Evolutionary conservation across 2,888 invertebrate species (phyloP).

Genomic region (Argyresthia albistria): DNA sequence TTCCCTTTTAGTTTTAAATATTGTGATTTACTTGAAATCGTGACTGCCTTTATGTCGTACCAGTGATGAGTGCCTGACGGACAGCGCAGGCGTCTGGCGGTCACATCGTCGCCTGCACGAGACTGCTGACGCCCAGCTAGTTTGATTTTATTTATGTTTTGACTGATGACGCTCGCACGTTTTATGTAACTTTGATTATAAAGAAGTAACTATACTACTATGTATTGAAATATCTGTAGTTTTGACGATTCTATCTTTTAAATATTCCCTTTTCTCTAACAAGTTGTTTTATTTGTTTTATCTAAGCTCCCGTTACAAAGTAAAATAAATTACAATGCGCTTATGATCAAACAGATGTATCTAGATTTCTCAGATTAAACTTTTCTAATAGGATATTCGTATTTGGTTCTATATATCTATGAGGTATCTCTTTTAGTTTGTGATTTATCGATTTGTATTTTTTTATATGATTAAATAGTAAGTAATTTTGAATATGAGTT

Average conservation of each 20-base stretch:
- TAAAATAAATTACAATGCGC: constrained; percentile 35
- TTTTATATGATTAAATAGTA: not conserved
- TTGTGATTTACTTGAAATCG: not conserved
- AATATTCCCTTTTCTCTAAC: constrained; percentile 10
- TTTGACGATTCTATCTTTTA: not conserved
- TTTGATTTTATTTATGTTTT: not conserved
- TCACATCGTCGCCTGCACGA: not conserved
- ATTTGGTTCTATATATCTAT: not conserved
- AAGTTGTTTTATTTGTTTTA: constrained; percentile 16
- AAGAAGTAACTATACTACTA: not conserved
- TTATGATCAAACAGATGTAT: constrained; percentile 20
- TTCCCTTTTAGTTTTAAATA: not conserved
- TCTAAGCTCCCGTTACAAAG: constrained; percentile 39
- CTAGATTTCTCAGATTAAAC: constrained; percentile 8
- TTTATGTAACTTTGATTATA: not conserved
- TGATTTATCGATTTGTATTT: not conserved
- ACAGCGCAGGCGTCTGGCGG: not conserved
- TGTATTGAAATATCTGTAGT: not conserved
- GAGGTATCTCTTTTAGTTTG: not conserved
- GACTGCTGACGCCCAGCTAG: not conserved
- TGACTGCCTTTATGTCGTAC: not conserved
- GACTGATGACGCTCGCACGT: not conserved
- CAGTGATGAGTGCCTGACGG: not conserved
- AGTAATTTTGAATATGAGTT: not conserved
- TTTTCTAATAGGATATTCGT: not conserved